These are phyloP conservation scores for Platycercus adscitus DNA, from an alignment of 2,113 vertebrate species.

Conservation along the genomic window DNA sequence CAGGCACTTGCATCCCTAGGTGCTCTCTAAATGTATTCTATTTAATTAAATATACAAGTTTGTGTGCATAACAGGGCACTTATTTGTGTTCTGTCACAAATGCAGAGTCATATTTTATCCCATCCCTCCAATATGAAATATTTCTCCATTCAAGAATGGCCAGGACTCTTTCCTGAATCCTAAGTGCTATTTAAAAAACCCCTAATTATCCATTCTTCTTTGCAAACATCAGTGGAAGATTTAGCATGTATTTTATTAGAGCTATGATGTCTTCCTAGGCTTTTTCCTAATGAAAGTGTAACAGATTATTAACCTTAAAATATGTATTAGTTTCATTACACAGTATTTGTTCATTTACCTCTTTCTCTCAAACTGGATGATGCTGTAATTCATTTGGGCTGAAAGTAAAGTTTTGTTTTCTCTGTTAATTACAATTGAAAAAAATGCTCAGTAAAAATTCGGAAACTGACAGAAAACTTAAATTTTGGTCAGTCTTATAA, in stretches of 20 bases:
- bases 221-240: not conserved
- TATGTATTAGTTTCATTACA: not conserved
- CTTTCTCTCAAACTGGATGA: not conserved
- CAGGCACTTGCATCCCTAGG: not conserved
- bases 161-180: not conserved
- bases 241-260: not conserved
- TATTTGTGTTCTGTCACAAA: not conserved
- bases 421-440: not conserved
- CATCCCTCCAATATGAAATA: not conserved
- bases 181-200: not conserved
- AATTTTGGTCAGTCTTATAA: not conserved
- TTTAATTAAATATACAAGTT: not conserved
- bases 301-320: not conserved
- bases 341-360: not conserved
- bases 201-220: not conserved
- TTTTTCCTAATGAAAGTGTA: not conserved
- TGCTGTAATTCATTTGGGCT: not conserved
- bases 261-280: not conserved
- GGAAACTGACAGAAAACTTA: not conserved
- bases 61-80: not conserved
- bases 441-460: not conserved
- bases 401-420: not conserved
- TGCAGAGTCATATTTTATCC: not conserved
- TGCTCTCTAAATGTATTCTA: not conserved
- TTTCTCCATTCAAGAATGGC: not conserved